Evolutionary conservation across 2,113 vertebrate genomes (phyloP), one percentile per base, ranked within the genome.

Genomic region (Xyliphius kryptos): DNA sequence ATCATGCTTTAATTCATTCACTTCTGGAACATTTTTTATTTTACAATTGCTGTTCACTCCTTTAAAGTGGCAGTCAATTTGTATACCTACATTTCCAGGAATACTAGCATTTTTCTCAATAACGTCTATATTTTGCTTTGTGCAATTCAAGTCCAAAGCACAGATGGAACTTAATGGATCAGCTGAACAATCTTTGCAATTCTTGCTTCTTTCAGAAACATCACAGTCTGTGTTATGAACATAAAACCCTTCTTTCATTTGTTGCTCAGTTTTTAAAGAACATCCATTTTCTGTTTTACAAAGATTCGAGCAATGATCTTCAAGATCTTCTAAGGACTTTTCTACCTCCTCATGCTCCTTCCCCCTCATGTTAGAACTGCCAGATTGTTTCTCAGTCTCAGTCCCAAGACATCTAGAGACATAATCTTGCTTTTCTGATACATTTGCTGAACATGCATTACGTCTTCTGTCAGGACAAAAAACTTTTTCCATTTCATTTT

Each of bases 181-280:
- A 15, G 12, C 9, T 40, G 9, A 4, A 38, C 6, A 36, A 54
- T 12, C n/a, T n/a, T n/a, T n/a, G n/a, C n/a, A n/a, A n/a, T 14
- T 26, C 37, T 56, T 9, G 16, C 47, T 56, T 2, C 2, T 36
- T 43, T 50, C 48, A 43, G 57, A n/a, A n/a, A n/a, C n/a, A 60
- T 14, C 38, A 43, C 9, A 43, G n/a, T 43, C 51, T 16, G 59
- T 19, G 46, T 36, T 52, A n/a, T 38, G 59, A 50, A 15, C 13
- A 66, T 21, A 0, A 6, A 11, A 22, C 14, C 46, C 36, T 22
- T 19, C n/a, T n/a, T n/a, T n/a, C n/a, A n/a, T n/a, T n/a, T 67
- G 61, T 15, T 59, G 52, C 51, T 71, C 69, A 9, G 72, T 17
- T 49, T 51, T 37, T 14, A 66, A 38, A 67, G 38, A 6, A 19